Conservation (phyloP, 2,797 vertebrate species). For the Mormyrops boulengeri region DNA sequence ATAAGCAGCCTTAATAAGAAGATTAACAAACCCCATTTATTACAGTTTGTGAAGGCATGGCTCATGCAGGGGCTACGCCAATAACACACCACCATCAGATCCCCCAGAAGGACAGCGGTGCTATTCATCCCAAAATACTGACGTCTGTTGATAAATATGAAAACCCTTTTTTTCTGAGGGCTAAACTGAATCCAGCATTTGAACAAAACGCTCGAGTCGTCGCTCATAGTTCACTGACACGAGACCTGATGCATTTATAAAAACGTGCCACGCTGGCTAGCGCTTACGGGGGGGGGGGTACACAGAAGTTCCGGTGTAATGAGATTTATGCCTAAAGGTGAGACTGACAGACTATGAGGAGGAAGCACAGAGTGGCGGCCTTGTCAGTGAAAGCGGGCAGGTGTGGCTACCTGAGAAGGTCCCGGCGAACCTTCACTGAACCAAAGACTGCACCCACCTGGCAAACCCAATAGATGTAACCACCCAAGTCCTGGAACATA, state of each 20-base stretch:
- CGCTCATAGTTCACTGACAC: conserved; percentile 48
- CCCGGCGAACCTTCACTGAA: background rate
- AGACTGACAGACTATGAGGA: conserved; percentile 39
- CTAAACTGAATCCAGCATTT: background rate
- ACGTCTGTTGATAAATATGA: background rate
- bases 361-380: conserved; percentile 20
- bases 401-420: background rate
- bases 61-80: background rate
- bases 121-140: background rate
- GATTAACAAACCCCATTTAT: background rate
- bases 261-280: conserved; percentile 36
- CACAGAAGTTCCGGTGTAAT: background rate
- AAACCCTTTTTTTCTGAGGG: background rate
- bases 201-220: conserved; percentile 44
- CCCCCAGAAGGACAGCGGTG: background rate
- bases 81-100: background rate
- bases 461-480: background rate
- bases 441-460: background rate
- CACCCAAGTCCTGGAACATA: background rate
- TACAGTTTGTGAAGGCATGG: background rate
- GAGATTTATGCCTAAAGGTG: conserved; percentile 27
- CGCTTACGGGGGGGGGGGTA: background rate
- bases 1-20: background rate
- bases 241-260: conserved; percentile 29
- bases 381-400: conserved; percentile 32